A percentile compares a stretch with the other conserved stretches of the same genome.
Evolutionary conservation across 2,888 invertebrate species (phyloP).

Genomic region (Himalopsyche japonica): DNA sequence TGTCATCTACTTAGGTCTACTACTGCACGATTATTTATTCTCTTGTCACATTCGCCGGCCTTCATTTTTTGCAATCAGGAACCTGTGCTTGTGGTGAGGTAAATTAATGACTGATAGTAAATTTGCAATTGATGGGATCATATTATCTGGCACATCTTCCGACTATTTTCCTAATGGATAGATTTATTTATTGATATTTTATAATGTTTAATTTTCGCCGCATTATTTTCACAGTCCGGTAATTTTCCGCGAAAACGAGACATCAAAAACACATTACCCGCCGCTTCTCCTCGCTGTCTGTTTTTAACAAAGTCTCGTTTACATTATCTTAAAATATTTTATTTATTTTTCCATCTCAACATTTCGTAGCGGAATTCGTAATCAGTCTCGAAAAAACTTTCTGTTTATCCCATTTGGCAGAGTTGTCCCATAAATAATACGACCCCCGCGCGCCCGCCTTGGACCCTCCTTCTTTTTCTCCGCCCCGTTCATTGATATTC

Average conservation of each 20-base stretch:
- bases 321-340: conserved; percentile 6
- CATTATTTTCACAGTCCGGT: not conserved
- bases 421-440: conserved; percentile 39
- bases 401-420: conserved; percentile 41
- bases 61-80: too few species aligned
- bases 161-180: too few species aligned
- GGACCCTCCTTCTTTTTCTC: conserved; percentile 6
- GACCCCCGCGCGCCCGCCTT: not conserved
- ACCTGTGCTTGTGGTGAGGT: too few species aligned
- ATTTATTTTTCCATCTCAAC: not conserved
- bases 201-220: too few species aligned
- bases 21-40: too few species aligned
- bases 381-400: conserved; percentile 32
- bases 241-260: not conserved
- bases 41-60: too few species aligned
- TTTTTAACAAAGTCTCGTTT: not conserved
- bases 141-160: too few species aligned
- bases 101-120: too few species aligned
- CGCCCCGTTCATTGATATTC: conserved; percentile 40
- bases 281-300: not conserved
- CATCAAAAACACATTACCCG: conserved; percentile 12
- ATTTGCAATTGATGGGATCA: too few species aligned
- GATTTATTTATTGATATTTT: too few species aligned
- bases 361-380: conserved; percentile 31
- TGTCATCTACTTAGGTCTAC: too few species aligned